Evolutionary conservation across 2,113 vertebrate genomes (phyloP), one percentile per base, ranked within the genome.

Genomic region (Numida meleagris): DNA sequence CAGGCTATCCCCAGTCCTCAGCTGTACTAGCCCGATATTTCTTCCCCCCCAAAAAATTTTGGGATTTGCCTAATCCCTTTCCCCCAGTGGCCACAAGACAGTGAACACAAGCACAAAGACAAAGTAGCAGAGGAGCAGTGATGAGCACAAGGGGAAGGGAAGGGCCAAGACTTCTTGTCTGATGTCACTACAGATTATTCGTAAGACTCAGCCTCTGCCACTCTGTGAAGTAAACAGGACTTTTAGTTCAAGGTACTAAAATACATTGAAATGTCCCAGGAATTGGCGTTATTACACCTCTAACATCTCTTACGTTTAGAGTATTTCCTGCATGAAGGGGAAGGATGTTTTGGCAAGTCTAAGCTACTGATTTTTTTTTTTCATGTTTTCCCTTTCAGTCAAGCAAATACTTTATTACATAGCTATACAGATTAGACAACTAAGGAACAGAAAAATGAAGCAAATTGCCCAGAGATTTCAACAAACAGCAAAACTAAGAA

Each of bases 201-300:
- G 25, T 31, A 29, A 70, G 67, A 25, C 45, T 43, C 57, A 85
- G 71, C 46, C 48, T 87, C 68, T 62, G 33, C 27, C 61, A 66
- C 70, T 11, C 33, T 77, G 34, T n/a, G 65, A 19, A 89, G 36
- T 77, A 91, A 95, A 86, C n/a, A 86, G 36, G 91, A 78, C n/a
- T 91, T 83, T 17, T 66, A 36, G 48, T 51, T 21, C 2, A 5
- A 88, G 12, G 29, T 40, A 77, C 94, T 50, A 70, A 75, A 90
- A 61, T 8, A 4, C 40, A 31, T 27, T 76, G 67, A 65, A 45
- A 34, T 68, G 24, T 38, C 27, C 70, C 48, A 59, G 0, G 0
- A 61, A 88, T 65, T 43, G 43, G 46, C 4, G 3, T 50, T 31
- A 50, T 8, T 86, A 29, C n/a, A 81, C 43, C 46, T 61, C 0